Evolutionary conservation across 2,888 invertebrate genomes (phyloP).

Genomic region (Bruchidius siliquastri): DNA sequence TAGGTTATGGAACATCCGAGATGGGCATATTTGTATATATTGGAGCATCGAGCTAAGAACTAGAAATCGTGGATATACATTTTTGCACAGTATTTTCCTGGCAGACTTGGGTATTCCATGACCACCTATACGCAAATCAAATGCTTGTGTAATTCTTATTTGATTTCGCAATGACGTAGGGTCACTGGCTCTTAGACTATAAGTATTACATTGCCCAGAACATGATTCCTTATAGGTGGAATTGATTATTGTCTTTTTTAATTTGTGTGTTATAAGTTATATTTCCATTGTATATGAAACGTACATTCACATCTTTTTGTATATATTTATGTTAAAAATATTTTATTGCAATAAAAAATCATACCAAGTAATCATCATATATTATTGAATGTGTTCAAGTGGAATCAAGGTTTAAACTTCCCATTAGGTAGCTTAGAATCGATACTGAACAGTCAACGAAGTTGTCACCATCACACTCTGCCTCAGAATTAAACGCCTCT

Average conservation of each 20-base stretch:
- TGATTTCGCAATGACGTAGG: too few relatives aligned
- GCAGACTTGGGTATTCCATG: too few relatives aligned
- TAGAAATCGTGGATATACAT: too few relatives aligned
- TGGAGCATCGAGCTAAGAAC: too few relatives aligned
- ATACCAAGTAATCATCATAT: not conserved
- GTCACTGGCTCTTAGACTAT: too few relatives aligned
- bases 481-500: slow-evolving; percentile 10
- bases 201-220: not conserved
- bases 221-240: not conserved
- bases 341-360: not conserved
- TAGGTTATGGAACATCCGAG: too few relatives aligned
- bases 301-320: not conserved
- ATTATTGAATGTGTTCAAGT: not conserved
- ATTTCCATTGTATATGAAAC: not conserved
- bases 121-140: too few relatives aligned
- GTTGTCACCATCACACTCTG: slow-evolving; percentile 13
- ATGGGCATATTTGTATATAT: too few relatives aligned
- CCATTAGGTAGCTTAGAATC: slow-evolving; percentile 13
- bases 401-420: not conserved
- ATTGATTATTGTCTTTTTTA: not conserved
- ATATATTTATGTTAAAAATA: not conserved
- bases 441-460: slow-evolving; percentile 14
- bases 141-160: too few relatives aligned
- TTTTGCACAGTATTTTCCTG: too few relatives aligned
- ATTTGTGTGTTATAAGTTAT: not conserved